Evolutionary conservation across 2,113 vertebrate species (phyloP).

Genomic region (Cercopithecus mona): DNA sequence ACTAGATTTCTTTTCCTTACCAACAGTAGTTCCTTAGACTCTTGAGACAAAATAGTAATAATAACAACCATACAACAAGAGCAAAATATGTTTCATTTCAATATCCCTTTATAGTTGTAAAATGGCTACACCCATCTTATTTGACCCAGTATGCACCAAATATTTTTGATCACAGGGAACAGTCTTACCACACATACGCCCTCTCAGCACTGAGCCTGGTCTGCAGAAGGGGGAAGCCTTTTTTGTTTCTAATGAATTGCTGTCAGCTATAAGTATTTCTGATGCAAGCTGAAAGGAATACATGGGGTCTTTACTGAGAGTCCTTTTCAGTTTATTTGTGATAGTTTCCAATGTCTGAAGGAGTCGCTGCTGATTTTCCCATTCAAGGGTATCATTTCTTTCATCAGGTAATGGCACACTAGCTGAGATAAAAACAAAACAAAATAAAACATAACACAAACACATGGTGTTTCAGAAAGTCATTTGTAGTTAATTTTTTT

Average conservation of each 20-base stretch:
- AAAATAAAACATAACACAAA: constrained; percentile 66
- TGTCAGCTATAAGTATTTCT: constrained; percentile 93
- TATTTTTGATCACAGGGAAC: background rate
- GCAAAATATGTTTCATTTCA: background rate
- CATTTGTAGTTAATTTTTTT: background rate
- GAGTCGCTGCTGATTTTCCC: constrained; percentile 94
- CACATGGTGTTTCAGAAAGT: background rate
- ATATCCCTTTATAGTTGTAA: background rate
- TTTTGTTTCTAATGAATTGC: constrained; percentile 93
- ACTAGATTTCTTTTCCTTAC: background rate
- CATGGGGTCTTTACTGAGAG: constrained; percentile 92
- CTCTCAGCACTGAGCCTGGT: constrained; percentile 95
- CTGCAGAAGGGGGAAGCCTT: constrained; percentile 94
- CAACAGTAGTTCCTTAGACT: background rate
- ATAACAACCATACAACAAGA: background rate
- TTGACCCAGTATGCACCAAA: background rate
- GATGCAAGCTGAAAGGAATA: constrained; percentile 94
- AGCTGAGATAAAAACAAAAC: constrained; percentile 90
- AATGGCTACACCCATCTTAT: background rate
- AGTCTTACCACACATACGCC: constrained; percentile 96
- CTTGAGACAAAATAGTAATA: background rate
- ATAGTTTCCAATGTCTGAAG: constrained; percentile 93
- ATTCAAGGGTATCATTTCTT: constrained; percentile 95
- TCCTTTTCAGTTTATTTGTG: constrained; percentile 94
- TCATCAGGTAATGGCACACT: constrained; percentile 94